phyloP scores from a whole-genome alignment of 2,797 vertebrate species.

The Lithobates sylvaticus region DNA sequence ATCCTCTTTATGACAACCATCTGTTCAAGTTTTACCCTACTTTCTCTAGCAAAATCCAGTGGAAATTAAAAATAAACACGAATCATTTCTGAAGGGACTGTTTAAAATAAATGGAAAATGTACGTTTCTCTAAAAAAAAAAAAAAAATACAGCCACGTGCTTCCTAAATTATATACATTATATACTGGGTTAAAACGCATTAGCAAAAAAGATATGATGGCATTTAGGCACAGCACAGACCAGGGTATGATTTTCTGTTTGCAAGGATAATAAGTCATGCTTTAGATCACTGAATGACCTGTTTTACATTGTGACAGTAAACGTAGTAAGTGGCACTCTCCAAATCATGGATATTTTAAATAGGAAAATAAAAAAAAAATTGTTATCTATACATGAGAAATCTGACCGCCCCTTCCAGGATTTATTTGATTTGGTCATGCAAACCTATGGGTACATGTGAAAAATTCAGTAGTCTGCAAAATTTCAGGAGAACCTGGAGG shows the following conservation, averaged over 20 bases:
- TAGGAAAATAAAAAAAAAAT: no score
- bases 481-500: no score
- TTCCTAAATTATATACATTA: neutral
- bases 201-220: neutral
- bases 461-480: no score
- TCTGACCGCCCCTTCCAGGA: no score
- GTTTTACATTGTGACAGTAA: neutral
- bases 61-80: slow-evolving; percentile 52
- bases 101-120: neutral
- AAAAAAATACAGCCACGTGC: neutral
- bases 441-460: no score
- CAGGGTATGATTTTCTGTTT: neutral
- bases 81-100: slow-evolving; percentile 43
- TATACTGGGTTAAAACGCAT: neutral
- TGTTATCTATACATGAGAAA: no score
- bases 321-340: neutral
- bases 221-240: neutral
- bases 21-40: slow-evolving; percentile 57
- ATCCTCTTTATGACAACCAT: slow-evolving; percentile 51
- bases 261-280: neutral
- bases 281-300: no score
- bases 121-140: neutral
- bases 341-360: no score
- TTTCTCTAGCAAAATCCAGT: slow-evolving; percentile 55
- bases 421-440: no score